Evolutionary conservation across 2,113 vertebrate genomes (phyloP).

Genomic region (Sylvia atricapilla): DNA sequence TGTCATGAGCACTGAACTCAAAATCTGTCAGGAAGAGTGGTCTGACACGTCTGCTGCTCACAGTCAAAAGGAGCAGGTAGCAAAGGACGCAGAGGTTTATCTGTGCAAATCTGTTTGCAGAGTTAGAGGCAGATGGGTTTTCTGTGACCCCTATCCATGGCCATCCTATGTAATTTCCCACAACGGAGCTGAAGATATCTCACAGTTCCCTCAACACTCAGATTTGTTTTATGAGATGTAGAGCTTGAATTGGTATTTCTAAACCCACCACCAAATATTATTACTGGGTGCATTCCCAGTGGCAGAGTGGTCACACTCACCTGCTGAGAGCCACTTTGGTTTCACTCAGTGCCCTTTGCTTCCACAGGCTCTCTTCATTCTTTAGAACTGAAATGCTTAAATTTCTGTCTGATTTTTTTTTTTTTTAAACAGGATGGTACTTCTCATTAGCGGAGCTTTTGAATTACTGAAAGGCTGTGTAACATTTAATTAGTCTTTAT

Average conservation of each 20-base stretch:
- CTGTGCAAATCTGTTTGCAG: neutral
- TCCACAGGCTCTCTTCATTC: neutral
- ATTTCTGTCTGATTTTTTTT: neutral
- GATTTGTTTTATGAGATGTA: neutral
- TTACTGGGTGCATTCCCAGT: neutral
- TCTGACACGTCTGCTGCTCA: neutral
- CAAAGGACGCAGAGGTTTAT: neutral
- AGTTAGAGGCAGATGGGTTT: accelerated
- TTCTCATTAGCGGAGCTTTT: conserved; percentile 44
- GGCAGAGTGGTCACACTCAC: neutral
- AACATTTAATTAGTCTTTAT: conserved; percentile 73
- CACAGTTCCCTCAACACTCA: neutral
- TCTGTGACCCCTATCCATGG: neutral
- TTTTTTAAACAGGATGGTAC: neutral
- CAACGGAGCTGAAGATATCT: neutral
- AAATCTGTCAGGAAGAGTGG: neutral
- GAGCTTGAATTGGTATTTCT: neutral
- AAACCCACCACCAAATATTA: too few relatives aligned
- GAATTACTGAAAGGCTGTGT: conserved; percentile 60
- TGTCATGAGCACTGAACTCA: neutral
- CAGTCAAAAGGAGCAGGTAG: neutral
- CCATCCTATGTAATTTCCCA: accelerated
- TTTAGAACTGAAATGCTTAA: neutral
- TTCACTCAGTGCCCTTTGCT: neutral
- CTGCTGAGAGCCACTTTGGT: accelerated